Percentiles rank a stretch among this genome's conserved stretches.
These are phyloP conservation scores for Napeogenes inachia DNA, from an alignment of 2,888 invertebrate genomes.

Conservation along the genomic window DNA sequence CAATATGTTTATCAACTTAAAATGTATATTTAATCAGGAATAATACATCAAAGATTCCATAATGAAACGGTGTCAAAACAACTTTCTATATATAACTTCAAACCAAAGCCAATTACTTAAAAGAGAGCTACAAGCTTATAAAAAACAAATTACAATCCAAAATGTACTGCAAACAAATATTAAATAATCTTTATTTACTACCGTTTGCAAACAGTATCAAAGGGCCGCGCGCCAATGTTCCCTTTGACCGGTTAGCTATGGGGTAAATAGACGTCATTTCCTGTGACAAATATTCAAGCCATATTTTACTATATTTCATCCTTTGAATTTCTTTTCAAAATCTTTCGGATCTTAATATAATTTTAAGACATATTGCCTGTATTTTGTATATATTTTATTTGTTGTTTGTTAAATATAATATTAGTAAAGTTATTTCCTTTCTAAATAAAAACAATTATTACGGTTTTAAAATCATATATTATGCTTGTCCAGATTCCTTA, in stretches of 20 bases:
- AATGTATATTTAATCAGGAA: too few relatives aligned
- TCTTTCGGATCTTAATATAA: slow-evolving; percentile 3
- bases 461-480: too few relatives aligned
- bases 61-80: too few relatives aligned
- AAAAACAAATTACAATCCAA: slow-evolving; percentile 6
- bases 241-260: slow-evolving; percentile 58
- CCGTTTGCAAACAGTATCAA: slow-evolving; percentile 51
- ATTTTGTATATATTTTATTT: background rate
- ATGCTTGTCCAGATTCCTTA: background rate
- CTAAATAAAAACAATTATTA: too few relatives aligned
- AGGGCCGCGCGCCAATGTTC: slow-evolving; percentile 44
- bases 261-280: slow-evolving; percentile 63
- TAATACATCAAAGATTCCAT: too few relatives aligned
- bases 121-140: background rate
- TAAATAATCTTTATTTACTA: slow-evolving; percentile 55
- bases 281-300: slow-evolving; percentile 53
- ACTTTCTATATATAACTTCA: too few relatives aligned
- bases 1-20: too few relatives aligned
- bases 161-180: slow-evolving; percentile 42
- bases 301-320: slow-evolving; percentile 13
- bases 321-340: slow-evolving; percentile 7
- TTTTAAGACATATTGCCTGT: slow-evolving; percentile 10
- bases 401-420: slow-evolving; percentile 14
- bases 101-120: too few relatives aligned
- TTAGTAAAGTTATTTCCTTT: too few relatives aligned